Conservation (phyloP, 2,113 vertebrate genomes). For the Cyphomyrus discorhynchus region DNA sequence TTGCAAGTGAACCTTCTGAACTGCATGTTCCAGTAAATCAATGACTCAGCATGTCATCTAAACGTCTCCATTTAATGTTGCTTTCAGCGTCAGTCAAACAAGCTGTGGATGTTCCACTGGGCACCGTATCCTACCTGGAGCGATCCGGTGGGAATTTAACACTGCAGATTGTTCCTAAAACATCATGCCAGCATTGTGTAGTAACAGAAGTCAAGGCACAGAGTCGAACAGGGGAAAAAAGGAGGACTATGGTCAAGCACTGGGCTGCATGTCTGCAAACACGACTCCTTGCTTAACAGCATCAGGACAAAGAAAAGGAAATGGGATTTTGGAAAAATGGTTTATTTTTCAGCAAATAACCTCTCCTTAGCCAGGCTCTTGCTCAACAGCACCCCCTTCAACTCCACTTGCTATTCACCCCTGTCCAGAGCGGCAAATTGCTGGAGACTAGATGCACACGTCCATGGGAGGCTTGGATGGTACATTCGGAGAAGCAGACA, state of each 20-base stretch:
- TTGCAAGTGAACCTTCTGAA: neutral
- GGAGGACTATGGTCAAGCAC: neutral
- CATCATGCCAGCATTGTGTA: neutral
- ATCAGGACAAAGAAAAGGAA: slow-evolving; percentile 28
- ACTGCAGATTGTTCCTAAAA: neutral
- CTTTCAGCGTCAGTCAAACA: neutral
- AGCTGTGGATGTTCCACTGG: neutral
- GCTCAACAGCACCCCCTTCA: slow-evolving; percentile 42
- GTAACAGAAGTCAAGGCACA: neutral
- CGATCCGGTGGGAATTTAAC: neutral
- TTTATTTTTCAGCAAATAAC: slow-evolving; percentile 40
- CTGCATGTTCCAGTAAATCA: neutral
- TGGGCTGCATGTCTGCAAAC: neutral
- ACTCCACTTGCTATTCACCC: slow-evolving; percentile 41
- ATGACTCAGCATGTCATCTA: neutral
- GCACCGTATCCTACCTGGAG: neutral
- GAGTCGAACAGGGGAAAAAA: neutral
- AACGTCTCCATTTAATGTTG: slow-evolving; percentile 6
- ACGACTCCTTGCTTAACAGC: neutral
- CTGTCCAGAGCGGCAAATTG: slow-evolving; percentile 40
- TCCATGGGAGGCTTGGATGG: slow-evolving; percentile 40
- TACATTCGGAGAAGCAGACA: neutral
- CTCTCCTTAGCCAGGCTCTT: slow-evolving; percentile 27
- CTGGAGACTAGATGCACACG: slow-evolving; percentile 41
- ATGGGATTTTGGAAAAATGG: slow-evolving; percentile 54